Evolutionary conservation across 1,140 invertebrate species (phyloP).

Genomic region (Adoxophyes honmai): DNA sequence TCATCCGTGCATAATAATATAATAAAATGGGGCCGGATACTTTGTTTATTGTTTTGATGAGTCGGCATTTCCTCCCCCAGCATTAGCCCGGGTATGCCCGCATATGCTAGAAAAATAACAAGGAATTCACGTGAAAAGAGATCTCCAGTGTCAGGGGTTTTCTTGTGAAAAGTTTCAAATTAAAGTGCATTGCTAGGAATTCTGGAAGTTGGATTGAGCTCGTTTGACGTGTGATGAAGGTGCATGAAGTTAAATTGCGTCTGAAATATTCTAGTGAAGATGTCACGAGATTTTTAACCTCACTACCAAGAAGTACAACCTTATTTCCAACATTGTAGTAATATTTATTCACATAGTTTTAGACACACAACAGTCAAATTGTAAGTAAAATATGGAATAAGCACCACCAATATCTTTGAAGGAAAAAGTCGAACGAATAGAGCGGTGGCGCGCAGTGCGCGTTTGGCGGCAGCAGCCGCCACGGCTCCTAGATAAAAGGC

Average conservation of each 20-base stretch:
- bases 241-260: not conserved
- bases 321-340: too few relatives aligned
- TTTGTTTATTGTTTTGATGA: slow-evolving; percentile 79
- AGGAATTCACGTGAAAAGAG: slow-evolving; percentile 25
- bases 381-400: too few relatives aligned
- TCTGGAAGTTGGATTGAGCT: slow-evolving; percentile 1
- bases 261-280: too few relatives aligned
- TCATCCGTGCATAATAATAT: slow-evolving; percentile 71
- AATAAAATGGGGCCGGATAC: slow-evolving; percentile 72
- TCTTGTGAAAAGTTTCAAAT: not conserved
- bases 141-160: slow-evolving; percentile 10
- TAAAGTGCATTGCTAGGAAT: not conserved
- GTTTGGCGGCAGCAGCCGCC: too few relatives aligned
- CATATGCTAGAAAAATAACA: slow-evolving; percentile 54
- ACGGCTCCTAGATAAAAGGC: too few relatives aligned
- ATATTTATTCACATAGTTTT: too few relatives aligned
- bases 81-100: slow-evolving; percentile 42
- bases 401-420: too few relatives aligned
- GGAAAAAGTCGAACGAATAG: too few relatives aligned
- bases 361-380: too few relatives aligned
- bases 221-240: not conserved
- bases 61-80: slow-evolving; percentile 60
- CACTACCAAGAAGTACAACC: too few relatives aligned
- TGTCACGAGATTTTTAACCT: too few relatives aligned
- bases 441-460: too few relatives aligned